Evolutionary conservation across 2,888 invertebrate species (phyloP), one percentile per base, ranked within the genome.

Genomic region (Gerris lacustris): DNA sequence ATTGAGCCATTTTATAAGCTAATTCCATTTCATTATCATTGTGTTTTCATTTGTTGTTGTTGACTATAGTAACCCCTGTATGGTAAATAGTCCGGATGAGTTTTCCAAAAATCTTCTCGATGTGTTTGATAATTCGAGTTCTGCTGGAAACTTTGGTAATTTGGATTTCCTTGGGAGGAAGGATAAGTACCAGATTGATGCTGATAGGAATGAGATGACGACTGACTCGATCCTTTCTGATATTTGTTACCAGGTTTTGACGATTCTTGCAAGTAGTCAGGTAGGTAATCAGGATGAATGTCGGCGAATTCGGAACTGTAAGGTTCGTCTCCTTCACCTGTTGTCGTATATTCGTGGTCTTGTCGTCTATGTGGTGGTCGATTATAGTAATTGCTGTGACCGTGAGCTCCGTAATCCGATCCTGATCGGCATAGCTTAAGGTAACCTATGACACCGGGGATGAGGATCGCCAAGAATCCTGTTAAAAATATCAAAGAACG

Each of bases 361-460:
- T 69, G 73, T 67, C 70, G 45, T 44, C 67, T 31, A 70, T 74
- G 88, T 0, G 88, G 86, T 0, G 87, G 86, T 78, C 91, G 91
- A 76, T 90, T 87, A 73, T 81, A 80, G 76, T 81, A 82, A 72
- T 77, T 79, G 70, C 80, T 79, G 73, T 79, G 78, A 1, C 80
- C 80, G 72, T 80, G 81, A 68, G 78, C 80, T 0, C 83, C 83
- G 74, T 81, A 82, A 0, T 84, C 84, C 1, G 86, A 86, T 9
- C 76, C 75, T 18, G 77, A 77, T 67, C 77, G 77, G 71, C 91
- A 92, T 76, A 92, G 84, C 79, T 91, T 91, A 80, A 92, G 91
- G 82, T 91, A 92, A 45, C 90, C 92, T 77, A 92, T 91, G 0
- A 91, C 81, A 74, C 92, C 90, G 70, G 92, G 92, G 73, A 92